Conservation (phyloP, 2,113 vertebrate species). For the Apteryx mantelli region DNA sequence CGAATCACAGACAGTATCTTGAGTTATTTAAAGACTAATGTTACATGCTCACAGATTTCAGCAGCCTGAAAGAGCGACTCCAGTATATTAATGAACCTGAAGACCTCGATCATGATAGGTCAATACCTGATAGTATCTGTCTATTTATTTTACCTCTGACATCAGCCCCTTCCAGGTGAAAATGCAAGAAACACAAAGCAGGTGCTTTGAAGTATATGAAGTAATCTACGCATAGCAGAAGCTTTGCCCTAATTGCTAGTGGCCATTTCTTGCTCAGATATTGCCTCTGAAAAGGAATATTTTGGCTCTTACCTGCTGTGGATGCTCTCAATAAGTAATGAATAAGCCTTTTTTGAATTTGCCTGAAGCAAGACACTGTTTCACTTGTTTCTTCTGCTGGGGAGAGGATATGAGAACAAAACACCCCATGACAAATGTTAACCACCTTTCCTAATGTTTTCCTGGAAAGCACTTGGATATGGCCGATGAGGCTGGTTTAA, state of each 20-base stretch:
- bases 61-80: neutral
- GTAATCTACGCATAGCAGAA: neutral
- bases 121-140: neutral
- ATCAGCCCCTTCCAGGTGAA: neutral
- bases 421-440: neutral
- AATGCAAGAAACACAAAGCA: neutral
- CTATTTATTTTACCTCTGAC: neutral
- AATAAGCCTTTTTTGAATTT: neutral
- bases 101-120: neutral
- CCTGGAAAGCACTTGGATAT: neutral
- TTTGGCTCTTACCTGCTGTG: neutral
- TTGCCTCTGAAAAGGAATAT: neutral
- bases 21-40: neutral
- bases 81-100: neutral
- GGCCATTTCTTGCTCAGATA: neutral
- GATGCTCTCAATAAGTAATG: neutral
- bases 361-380: neutral
- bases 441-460: neutral
- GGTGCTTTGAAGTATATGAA: neutral
- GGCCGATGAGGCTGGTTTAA: neutral
- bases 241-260: neutral
- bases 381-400: neutral
- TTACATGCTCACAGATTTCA: neutral
- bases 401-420: neutral
- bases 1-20: accelerated